These are phyloP conservation scores for Aurelia sp. DNA, from an alignment of 30 jellyfish, hydroid and myxozoan genomes.

Conservation along the genomic window DNA sequence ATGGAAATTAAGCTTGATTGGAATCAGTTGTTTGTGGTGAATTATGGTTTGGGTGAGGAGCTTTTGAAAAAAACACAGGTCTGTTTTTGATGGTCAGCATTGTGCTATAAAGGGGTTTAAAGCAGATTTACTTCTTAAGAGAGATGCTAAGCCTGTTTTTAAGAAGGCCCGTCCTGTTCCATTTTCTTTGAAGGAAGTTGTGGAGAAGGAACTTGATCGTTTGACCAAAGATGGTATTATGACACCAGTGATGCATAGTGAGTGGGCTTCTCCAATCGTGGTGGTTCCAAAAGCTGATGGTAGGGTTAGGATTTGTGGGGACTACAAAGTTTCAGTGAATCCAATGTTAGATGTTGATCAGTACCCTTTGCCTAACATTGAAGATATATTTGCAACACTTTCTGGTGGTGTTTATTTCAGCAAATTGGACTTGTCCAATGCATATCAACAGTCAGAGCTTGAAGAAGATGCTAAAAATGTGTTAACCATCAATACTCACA, in stretches of 20 bases:
- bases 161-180: constrained; percentile 62
- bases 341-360: constrained; percentile 49
- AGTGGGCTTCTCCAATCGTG: constrained; percentile 63
- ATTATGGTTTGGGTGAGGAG: constrained; percentile 22
- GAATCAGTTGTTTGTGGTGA: constrained; percentile 51
- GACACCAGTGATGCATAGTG: constrained; percentile 40
- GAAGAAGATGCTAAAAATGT: too few relatives aligned
- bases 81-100: constrained; percentile 1
- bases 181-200: not conserved
- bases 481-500: too few relatives aligned
- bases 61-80: constrained; percentile 4
- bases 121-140: constrained; percentile 17
- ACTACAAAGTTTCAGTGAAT: constrained; percentile 52
- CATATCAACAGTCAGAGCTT: too few relatives aligned
- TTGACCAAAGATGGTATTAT: constrained; percentile 32
- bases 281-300: not conserved
- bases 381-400: too few relatives aligned
- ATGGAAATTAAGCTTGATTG: constrained; percentile 31
- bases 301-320: constrained; percentile 44
- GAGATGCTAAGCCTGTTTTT: constrained; percentile 48
- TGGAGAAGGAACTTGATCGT: constrained; percentile 38
- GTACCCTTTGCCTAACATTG: too few relatives aligned
- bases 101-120: not conserved
- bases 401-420: too few relatives aligned
- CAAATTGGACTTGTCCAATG: too few relatives aligned